Evolutionary conservation across 2,888 invertebrate genomes (phyloP).

Genomic region (Tenthredo notha): DNA sequence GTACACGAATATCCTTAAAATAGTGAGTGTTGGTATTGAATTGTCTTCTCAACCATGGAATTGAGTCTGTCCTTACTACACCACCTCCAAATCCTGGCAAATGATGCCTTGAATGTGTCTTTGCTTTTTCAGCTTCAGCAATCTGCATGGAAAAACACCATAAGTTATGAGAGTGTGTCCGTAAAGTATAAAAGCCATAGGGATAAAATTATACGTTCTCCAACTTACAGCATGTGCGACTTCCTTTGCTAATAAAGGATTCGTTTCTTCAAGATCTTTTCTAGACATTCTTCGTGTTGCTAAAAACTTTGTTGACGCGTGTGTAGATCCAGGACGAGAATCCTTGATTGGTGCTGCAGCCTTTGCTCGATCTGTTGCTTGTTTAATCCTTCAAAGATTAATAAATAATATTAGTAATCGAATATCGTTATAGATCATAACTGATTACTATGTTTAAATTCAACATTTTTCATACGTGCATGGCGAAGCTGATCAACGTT

Average conservation of each 20-base stretch:
- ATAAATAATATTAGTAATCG: neutral
- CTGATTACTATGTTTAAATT: neutral
- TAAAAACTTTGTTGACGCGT: slow-evolving; percentile 66
- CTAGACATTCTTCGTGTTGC: slow-evolving; percentile 67
- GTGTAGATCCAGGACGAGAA: slow-evolving; percentile 62
- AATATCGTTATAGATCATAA: neutral
- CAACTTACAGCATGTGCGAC: slow-evolving; percentile 65
- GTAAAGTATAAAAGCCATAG: neutral
- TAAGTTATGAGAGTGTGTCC: neutral
- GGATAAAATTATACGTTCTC: neutral
- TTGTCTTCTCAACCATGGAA: slow-evolving; percentile 80
- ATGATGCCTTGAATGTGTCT: slow-evolving; percentile 69
- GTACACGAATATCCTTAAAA: slow-evolving; percentile 86
- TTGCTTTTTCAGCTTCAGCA: slow-evolving; percentile 67
- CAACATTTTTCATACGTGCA: neutral
- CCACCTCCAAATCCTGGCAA: slow-evolving; percentile 64
- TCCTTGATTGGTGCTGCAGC: slow-evolving; percentile 57
- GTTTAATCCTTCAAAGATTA: slow-evolving; percentile 67
- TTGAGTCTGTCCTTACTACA: slow-evolving; percentile 74
- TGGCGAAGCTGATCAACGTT: neutral
- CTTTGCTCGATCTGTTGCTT: slow-evolving; percentile 69
- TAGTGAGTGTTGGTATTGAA: slow-evolving; percentile 85
- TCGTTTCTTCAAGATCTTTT: slow-evolving; percentile 70
- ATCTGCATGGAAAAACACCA: slow-evolving; percentile 60
- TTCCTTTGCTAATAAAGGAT: slow-evolving; percentile 70